Base-by-base conservation (phyloP, 2,888 invertebrate genomes). In the Acheta domesticus region DNA sequence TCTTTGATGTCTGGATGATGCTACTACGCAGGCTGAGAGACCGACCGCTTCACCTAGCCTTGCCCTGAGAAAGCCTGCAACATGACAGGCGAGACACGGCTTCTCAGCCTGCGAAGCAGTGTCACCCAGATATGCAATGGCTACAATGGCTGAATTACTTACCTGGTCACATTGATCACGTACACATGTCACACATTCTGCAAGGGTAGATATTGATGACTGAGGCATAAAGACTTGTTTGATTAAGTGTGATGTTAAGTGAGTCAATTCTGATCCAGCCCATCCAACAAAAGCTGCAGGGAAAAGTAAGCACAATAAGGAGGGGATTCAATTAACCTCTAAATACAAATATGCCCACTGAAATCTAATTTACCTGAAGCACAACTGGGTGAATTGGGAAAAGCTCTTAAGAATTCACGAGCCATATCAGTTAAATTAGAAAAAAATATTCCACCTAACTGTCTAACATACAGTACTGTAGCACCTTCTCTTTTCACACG, bases 141-240 rank as follows among this genome's bases (percentile, higher is more conserved):
- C 1, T 36, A 36, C 36, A 36, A 36, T 36, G 36, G 36, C 36
- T 36, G 5, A 36, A 36, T 11, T n/a, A 11, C n/a, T 83, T 85
- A 91, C 91, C 87, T 91, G 89, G 84, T 90, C 89, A 84, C 94
- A 94, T 84, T 94, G 93, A 81, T 89, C 90, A 84, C 95, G 90
- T 48, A 96, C 92, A 84, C 94, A 91, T 81, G 93, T 91, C 49
- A 97, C 93, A 87, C 96, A 96, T 85, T 96, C 96, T 11, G 96
- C 92, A 79, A 97, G 91, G 1, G 93, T 92, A 82, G 94, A 93
- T 84, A 97, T 87, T 12, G 94, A 92, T 79, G 95, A 93, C 87
- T 97, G 96, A 11, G 96, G 95, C 83, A 94, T 93, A 85, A 98
- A 95, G 77, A 97, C 93, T 87, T 97, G 95, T 85, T 95, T 94